Conservation (phyloP, 2,113 vertebrate genomes). For the Poicephalus gulielmi region DNA sequence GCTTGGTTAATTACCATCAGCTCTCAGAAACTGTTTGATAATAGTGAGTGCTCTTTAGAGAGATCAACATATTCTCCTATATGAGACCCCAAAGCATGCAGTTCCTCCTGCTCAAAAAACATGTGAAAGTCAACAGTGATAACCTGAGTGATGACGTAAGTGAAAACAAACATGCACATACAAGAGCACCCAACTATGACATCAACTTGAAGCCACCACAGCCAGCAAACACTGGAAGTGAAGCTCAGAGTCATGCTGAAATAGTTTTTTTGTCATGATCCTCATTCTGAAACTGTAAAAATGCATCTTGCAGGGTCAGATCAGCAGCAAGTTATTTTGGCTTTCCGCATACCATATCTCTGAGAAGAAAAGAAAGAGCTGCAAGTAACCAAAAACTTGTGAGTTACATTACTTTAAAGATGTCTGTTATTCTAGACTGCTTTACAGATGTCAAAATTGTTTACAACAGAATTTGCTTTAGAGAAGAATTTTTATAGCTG, state of each 20-base stretch:
- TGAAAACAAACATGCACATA: neutral
- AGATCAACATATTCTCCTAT: neutral
- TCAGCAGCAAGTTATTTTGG: neutral
- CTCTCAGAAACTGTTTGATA: neutral
- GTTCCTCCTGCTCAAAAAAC: neutral
- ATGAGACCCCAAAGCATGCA: neutral
- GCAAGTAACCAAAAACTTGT: neutral
- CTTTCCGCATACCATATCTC: neutral
- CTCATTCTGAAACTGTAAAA: neutral
- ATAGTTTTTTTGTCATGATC: neutral
- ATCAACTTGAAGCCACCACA: neutral
- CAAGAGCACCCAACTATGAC: neutral
- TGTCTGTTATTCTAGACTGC: neutral
- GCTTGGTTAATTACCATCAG: neutral
- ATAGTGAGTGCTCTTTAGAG: neutral
- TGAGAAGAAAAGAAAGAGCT: neutral
- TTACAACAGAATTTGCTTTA: constrained; percentile 15
- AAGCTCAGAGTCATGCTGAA: neutral
- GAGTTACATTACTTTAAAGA: neutral
- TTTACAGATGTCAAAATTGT: neutral
- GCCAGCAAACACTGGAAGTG: neutral
- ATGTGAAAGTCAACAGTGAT: neutral
- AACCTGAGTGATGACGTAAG: neutral
- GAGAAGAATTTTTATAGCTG: neutral
- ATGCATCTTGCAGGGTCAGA: neutral